Conservation (phyloP, 92 coral and sea anemone genomes). For the Parazoanthus darwini region DNA sequence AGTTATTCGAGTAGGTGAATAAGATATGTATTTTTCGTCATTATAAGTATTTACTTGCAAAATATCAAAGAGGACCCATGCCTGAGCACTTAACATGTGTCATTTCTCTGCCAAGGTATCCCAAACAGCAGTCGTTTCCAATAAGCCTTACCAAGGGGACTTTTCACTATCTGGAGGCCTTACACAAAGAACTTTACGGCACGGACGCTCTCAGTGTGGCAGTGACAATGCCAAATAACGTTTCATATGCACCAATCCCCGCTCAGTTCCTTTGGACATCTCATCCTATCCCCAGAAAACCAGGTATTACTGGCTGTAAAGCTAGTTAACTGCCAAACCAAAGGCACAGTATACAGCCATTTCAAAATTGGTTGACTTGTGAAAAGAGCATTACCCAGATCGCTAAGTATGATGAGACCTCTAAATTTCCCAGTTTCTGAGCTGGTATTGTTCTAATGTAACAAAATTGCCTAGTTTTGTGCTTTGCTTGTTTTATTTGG, state of each 20-base stretch:
- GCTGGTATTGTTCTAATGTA: too few species aligned
- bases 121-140: conserved; percentile 42
- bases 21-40: too few species aligned
- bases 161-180: conserved; percentile 53
- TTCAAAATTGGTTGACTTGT: too few species aligned
- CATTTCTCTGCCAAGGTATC: conserved; percentile 23
- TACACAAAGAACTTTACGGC: conserved; percentile 60
- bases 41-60: background rate
- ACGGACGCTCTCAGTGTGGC: conserved; percentile 47
- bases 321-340: background rate
- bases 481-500: too few species aligned
- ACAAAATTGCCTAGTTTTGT: too few species aligned
- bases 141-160: conserved; percentile 38
- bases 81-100: background rate
- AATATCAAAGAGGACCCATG: conserved; percentile 44
- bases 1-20: background rate
- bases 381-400: too few species aligned
- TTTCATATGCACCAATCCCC: conserved; percentile 67
- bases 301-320: background rate
- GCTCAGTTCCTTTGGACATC: conserved; percentile 57
- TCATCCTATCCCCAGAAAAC: background rate
- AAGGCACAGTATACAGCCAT: background rate
- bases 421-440: too few species aligned
- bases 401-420: too few species aligned
- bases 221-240: conserved; percentile 51